A percentile compares a stretch with the other conserved stretches of the same genome.
Conservation (phyloP, 2,113 vertebrate species). For the Oreotragus oreotragus region DNA sequence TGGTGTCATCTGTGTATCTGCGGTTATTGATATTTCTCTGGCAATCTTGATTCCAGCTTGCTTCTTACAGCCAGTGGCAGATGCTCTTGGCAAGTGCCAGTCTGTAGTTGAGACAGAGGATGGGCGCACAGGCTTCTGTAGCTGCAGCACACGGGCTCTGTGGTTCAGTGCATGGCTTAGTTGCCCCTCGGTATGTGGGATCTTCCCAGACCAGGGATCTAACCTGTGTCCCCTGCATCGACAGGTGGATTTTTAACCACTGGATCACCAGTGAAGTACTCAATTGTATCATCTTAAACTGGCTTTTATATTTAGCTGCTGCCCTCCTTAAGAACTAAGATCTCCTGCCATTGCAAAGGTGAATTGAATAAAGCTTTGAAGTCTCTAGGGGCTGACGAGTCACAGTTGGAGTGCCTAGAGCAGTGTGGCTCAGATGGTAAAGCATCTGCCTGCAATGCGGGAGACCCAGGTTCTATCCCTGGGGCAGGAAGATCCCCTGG, state of each 20-base stretch:
- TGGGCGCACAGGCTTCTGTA: neutral
- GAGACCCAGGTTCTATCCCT: neutral
- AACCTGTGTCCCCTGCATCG: neutral
- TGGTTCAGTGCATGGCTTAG: neutral
- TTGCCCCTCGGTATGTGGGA: neutral
- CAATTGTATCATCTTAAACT: neutral
- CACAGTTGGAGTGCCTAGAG: neutral
- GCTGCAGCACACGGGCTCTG: neutral
- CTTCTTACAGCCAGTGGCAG: neutral
- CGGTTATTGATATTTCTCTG: no score
- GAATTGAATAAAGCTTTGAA: neutral
- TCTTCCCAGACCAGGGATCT: neutral
- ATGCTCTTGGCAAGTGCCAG: neutral
- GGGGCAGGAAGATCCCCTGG: neutral
- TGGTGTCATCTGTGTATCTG: no score
- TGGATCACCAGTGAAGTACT: neutral
- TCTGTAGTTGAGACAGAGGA: neutral
- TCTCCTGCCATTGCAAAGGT: neutral
- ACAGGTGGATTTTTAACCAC: neutral
- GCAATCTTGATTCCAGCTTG: no score
- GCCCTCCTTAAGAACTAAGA: neutral
- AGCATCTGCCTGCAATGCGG: accelerated
- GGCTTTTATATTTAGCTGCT: neutral
- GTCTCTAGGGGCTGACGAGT: neutral
- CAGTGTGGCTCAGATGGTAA: neutral